Percentiles rank a stretch among this genome's conserved stretches.
phyloP scores from a whole-genome alignment of 2,113 vertebrate species.

The Xyliphius kryptos region DNA sequence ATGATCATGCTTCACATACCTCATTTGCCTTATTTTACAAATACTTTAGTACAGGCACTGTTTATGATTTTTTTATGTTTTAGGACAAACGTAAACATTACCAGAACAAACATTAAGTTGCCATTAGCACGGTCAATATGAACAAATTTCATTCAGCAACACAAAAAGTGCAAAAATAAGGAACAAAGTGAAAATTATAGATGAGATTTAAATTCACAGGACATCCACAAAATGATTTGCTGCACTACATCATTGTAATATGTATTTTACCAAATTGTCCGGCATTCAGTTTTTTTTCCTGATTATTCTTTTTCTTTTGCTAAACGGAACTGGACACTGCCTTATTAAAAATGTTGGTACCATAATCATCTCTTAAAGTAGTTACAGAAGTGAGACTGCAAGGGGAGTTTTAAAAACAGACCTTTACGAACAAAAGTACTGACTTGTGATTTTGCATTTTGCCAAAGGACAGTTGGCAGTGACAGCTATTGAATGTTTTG shows the following conservation, averaged over 20 bases:
- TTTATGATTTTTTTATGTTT: slow-evolving; percentile 71
- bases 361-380: neutral
- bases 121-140: slow-evolving; percentile 83
- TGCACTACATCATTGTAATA: slow-evolving; percentile 43
- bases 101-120: slow-evolving; percentile 88
- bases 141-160: slow-evolving; percentile 81
- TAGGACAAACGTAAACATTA: slow-evolving; percentile 85
- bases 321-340: slow-evolving; percentile 6
- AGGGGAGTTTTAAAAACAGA: neutral
- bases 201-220: slow-evolving; percentile 62
- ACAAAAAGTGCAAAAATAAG: slow-evolving; percentile 58
- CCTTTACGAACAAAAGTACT: slow-evolving; percentile 2
- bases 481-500: slow-evolving; percentile 52
- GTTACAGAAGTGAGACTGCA: neutral
- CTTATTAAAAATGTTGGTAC: slow-evolving; percentile 1
- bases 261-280: slow-evolving; percentile 9
- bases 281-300: slow-evolving; percentile 8
- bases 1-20: slow-evolving; percentile 95
- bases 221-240: slow-evolving; percentile 53
- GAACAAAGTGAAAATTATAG: slow-evolving; percentile 49
- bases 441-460: slow-evolving; percentile 31
- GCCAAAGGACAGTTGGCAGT: slow-evolving; percentile 60
- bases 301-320: neutral
- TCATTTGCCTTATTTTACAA: slow-evolving; percentile 71
- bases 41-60: slow-evolving; percentile 93